phyloP scores from a whole-genome alignment of 2,797 vertebrate species.

The Lophius americanus region DNA sequence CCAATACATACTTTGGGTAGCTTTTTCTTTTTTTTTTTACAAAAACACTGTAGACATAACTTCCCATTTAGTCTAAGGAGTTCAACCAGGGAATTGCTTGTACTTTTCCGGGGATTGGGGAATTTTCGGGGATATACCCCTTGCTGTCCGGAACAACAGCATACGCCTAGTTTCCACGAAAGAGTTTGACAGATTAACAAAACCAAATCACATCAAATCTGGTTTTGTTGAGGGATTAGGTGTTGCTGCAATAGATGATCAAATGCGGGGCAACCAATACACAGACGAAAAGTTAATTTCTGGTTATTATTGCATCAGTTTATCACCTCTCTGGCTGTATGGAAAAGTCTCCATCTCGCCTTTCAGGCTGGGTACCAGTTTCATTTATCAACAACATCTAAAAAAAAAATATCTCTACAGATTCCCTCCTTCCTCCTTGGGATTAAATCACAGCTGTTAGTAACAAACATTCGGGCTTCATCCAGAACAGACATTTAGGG shows the following conservation, averaged over 20 bases:
- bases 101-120: too few species aligned
- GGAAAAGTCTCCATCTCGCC: constrained; percentile 61
- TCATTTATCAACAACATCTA: constrained; percentile 67
- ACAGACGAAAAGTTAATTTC: constrained; percentile 54
- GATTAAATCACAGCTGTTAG: constrained; percentile 54
- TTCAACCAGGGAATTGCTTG: too few species aligned
- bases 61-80: too few species aligned
- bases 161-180: too few species aligned
- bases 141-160: too few species aligned
- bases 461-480: constrained; percentile 9
- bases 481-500: constrained; percentile 16
- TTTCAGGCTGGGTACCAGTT: constrained; percentile 54
- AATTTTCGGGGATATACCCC: too few species aligned
- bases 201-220: constrained; percentile 16
- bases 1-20: too few species aligned
- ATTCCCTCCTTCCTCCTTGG: constrained; percentile 36
- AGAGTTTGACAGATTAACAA: too few species aligned
- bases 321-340: constrained; percentile 33
- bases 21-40: too few species aligned
- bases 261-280: constrained; percentile 29
- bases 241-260: constrained; percentile 28
- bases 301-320: constrained; percentile 50
- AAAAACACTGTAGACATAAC: too few species aligned
- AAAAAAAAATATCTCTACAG: constrained; percentile 48
- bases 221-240: constrained; percentile 16